A percentile compares a stretch with the other conserved stretches of the same genome.
Conservation (phyloP, 2,797 vertebrate genomes). For the Rhincodon typus region DNA sequence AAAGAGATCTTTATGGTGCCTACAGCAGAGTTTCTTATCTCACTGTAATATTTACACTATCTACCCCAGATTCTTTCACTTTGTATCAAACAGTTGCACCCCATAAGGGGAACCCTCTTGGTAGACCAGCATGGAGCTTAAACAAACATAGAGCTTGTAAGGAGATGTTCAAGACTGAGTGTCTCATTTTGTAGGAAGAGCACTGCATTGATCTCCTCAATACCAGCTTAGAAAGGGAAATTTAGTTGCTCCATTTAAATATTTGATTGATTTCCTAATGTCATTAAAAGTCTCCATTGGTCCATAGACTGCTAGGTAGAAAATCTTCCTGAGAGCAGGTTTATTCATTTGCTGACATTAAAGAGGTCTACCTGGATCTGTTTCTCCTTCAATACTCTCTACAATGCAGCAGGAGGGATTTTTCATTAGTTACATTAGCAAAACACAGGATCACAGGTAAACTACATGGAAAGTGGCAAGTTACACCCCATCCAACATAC, state of each 20-base stretch:
- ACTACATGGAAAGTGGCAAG: background rate
- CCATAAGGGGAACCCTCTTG: background rate
- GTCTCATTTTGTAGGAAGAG: background rate
- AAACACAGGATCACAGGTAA: background rate
- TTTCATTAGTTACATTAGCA: background rate
- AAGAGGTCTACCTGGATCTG: background rate
- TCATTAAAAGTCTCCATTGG: background rate
- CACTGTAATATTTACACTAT: background rate
- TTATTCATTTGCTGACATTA: background rate
- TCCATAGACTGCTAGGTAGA: background rate
- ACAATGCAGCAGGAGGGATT: background rate
- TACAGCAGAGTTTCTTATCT: background rate
- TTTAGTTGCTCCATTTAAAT: background rate
- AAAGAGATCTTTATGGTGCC: conserved; percentile 7
- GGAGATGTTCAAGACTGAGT: background rate
- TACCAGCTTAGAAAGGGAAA: background rate
- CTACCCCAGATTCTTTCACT: background rate
- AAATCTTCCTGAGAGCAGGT: background rate
- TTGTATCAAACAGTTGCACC: background rate
- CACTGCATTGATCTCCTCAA: background rate
- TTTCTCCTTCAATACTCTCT: background rate
- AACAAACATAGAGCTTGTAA: background rate
- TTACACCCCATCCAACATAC: background rate
- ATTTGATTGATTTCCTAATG: background rate
- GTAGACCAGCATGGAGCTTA: background rate